phyloP scores from a whole-genome alignment of 2,888 invertebrate species.

The Steromphala cineraria region DNA sequence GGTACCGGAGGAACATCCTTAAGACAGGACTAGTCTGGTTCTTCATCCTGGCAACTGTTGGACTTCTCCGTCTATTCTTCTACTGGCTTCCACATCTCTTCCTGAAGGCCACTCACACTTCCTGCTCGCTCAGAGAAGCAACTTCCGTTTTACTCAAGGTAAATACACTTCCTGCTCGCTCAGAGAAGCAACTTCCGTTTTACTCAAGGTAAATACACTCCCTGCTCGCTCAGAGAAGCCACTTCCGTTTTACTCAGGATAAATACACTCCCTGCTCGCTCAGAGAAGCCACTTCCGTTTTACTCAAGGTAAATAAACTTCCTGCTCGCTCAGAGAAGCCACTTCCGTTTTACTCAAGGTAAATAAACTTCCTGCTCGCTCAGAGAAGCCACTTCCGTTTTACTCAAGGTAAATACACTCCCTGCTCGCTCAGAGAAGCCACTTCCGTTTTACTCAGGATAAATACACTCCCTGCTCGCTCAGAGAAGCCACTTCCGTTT shows the following conservation, averaged over 20 bases:
- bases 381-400: no score
- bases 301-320: no score
- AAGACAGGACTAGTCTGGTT: constrained; percentile 77
- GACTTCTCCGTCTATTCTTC: constrained; percentile 87
- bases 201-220: constrained; percentile 80
- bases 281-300: constrained; percentile 84
- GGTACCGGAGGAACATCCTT: constrained; percentile 62
- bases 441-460: no score
- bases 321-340: no score
- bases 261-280: constrained; percentile 85
- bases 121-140: constrained; percentile 84
- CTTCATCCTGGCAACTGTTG: constrained; percentile 82
- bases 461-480: no score
- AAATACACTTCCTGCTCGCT: constrained; percentile 85
- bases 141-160: constrained; percentile 80
- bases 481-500: no score
- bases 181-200: constrained; percentile 84
- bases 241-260: constrained; percentile 80
- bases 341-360: no score
- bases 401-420: no score
- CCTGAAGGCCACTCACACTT: constrained; percentile 84
- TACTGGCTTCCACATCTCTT: constrained; percentile 92
- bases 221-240: constrained; percentile 84
- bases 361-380: no score
- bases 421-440: no score